Base-by-base conservation (phyloP, 2,888 invertebrate species). In the Rhagophthalmus giganteus region DNA sequence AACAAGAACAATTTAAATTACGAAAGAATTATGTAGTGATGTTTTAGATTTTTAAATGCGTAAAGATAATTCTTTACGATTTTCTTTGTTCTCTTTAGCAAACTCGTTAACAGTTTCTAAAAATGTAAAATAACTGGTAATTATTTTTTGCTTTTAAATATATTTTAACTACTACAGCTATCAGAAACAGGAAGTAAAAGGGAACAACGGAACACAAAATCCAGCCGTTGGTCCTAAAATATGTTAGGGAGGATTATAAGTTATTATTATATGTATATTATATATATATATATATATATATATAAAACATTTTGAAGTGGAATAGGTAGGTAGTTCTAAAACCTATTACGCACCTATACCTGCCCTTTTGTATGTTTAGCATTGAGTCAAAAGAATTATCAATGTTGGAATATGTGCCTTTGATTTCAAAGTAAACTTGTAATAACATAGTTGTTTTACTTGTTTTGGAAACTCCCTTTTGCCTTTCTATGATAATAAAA, bases 391-490 rank as follows among this genome's bases (percentile, higher is more conserved):
- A n/a, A n/a, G n/a, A n/a, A n/a, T n/a, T n/a, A n/a, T n/a, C n/a
- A n/a, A n/a, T n/a, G n/a, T n/a, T n/a, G n/a, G n/a, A n/a, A n/a
- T n/a, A n/a, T n/a, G n/a, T 31, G n/a, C 28, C 32, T 48, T 48
- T 40, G 28, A 40, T 34, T 34, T 34, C 40, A 40, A 48, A 48
- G 34, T 27, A 38, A 39, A 34, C 10, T 27, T 48, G 34, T 40
- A 48, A 48, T 48, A 48, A 48, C 40, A 48, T 31, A 33, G 28
- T 37, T 47, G 39, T 32, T 47, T 40, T 31, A 33, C 26, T 37
- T 47, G 39, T 32, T 47, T 39, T 32, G 15, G 39, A 34, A 48
- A 26, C 25, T 39, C 30, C 27, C 28, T 34, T 30, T 39, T 39
- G 48, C 28, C 13, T 33, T 40, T 26, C 39, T 39, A 32, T 33